Evolutionary conservation across 2,888 invertebrate genomes (phyloP), one percentile per base, ranked within the genome.

Genomic region (Exocentrus adspersus): DNA sequence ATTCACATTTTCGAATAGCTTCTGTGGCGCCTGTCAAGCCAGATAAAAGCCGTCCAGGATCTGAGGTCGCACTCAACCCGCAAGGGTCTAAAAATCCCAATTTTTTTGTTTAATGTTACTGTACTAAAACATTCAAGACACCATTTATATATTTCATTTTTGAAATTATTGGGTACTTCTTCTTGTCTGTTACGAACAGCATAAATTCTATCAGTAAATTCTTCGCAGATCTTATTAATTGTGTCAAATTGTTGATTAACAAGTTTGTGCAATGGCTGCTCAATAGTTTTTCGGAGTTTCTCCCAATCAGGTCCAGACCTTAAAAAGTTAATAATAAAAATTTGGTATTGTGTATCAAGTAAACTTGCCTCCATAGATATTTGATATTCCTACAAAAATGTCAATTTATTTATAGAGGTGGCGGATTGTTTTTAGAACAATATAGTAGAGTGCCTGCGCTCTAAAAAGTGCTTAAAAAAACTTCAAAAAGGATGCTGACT

Each of bases 101-200:
- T 48, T 87, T 85, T n/a, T 73, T 86, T 88, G 9, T 86, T 85
- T 70, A 88, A 85, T 61, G 85, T 80, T 28, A 87, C 75, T 6
- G 80, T 73, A 83, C 85, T 86, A 77, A 87, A 84, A 81, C 89
- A 89, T 81, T 91, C 90, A 70, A 90, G 83, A 54, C 87, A 85
- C 91, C 91, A 92, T 75, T 89, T 89, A 71, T 87, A 86, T 20
- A 90, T 77, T 73, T 89, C 88, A 63, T 85, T 84, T 51, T 84
- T 82, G 69, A 90, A 85, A 73, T 87, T 84, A 41, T 82, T 81
- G 0, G 86, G 80, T 37, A 91, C 84, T 79, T 90, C 89, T 54
- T 88, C 88, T 74, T 89, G 89, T 61, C 86, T 84, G 77, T 89
- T 89, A 45, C 88, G 84, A 32, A 86, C 80, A 48, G 81, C 83